Evolutionary conservation across 2,888 invertebrate genomes (phyloP), one percentile per base, ranked within the genome.

Genomic region (Trachelus iudaicus): DNA sequence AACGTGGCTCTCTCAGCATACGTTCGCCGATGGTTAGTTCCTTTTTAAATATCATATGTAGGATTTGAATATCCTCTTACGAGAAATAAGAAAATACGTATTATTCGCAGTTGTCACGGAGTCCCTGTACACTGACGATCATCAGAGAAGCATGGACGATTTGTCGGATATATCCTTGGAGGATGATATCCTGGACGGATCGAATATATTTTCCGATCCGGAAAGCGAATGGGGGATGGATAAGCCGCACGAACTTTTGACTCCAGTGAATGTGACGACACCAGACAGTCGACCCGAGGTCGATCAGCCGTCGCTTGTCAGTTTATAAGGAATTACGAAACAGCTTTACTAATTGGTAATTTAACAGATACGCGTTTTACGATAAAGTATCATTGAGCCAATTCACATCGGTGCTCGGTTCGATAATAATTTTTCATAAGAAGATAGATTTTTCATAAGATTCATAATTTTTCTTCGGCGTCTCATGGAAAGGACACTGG

Each of bases 191-290:
- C 89, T 93, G 33, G 94, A 94, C 73, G 87, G 89, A 35, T 88
- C 91, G 37, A 94, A 93, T 82, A 92, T 95, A 81, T 95, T 95
- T 90, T 95, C 95, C 0, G 95, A 95, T 87, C 95, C 95, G 0
- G 95, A 95, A 90, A 95, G 95, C 86, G 95, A 95, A 85, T 95
- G 95, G 95, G 92, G 91, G 73, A 86, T 88, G 79, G 87, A 83
- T 30, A 88, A 87, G 85, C 56, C 89, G 85, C 4, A 86, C 83
- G 34, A 87, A 89, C 90, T 35, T 79, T 81, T 81, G 83, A 82
- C 69, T 86, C 88, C 23, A 13, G 34, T 69, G 75, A 69, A 74
- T 33, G 75, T 75, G 11, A 91, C 89, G 79, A 90, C 91, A 76
- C 85, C 90, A 0, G 94, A 94, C 81, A 88, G 89, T 78, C 92